A percentile compares a stretch with the other conserved stretches of the same genome.
phyloP scores from a whole-genome alignment of 1,140 invertebrate species.

The Bombus soroeensis region DNA sequence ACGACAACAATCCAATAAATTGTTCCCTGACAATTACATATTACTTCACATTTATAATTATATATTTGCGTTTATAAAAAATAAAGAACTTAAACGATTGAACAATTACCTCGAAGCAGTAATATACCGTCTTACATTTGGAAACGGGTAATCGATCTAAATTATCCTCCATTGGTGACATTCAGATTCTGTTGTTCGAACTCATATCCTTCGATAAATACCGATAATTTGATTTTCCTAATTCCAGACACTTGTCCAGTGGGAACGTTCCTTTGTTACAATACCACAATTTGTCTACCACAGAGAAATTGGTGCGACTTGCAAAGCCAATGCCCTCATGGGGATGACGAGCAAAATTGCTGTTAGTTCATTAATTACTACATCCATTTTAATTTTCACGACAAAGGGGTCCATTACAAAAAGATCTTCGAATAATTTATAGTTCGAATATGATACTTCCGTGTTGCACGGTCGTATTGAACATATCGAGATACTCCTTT shows the following conservation, averaged over 20 bases:
- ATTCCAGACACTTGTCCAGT: constrained; percentile 83
- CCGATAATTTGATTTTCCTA: neutral
- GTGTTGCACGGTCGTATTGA: neutral
- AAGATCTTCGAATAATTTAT: neutral
- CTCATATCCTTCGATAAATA: neutral
- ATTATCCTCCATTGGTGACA: neutral
- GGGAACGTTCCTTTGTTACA: constrained; percentile 88
- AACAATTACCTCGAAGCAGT: neutral
- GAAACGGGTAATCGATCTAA: neutral
- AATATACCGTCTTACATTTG: neutral
- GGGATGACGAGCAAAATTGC: constrained; percentile 85
- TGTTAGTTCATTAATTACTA: constrained; percentile 64
- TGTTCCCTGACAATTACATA: too few relatives aligned
- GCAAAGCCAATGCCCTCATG: constrained; percentile 86
- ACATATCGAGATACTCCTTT: neutral
- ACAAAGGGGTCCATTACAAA: neutral
- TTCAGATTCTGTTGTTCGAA: neutral
- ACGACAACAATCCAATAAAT: too few relatives aligned
- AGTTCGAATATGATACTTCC: neutral
- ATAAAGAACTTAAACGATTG: neutral
- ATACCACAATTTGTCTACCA: constrained; percentile 87
- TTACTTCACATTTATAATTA: too few relatives aligned
- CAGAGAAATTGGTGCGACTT: constrained; percentile 87
- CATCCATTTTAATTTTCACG: neutral
- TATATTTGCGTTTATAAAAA: neutral